Conservation (phyloP, 2,113 vertebrate genomes). For the Centrocercus urophasianus region DNA sequence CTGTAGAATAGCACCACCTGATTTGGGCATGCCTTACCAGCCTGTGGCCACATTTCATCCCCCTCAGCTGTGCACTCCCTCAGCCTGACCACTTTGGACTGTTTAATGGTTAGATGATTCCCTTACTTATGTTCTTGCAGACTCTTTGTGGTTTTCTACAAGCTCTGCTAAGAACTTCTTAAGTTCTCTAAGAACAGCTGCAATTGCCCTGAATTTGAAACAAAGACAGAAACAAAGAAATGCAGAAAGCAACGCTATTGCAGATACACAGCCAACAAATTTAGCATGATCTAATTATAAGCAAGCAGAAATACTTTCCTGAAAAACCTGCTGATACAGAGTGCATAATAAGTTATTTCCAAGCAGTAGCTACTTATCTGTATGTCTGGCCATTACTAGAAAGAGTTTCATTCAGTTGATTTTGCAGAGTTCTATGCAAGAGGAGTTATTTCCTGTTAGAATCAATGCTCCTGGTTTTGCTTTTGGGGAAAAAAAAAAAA, state of each 20-base stretch:
- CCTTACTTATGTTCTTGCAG: not conserved
- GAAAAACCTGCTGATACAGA: not conserved
- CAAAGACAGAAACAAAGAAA: conserved; percentile 9
- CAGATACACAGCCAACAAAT: not conserved
- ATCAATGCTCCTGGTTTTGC: not conserved
- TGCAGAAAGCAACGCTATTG: not conserved
- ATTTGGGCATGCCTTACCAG: not conserved
- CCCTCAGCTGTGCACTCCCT: not conserved
- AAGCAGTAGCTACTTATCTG: not conserved
- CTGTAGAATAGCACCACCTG: not conserved
- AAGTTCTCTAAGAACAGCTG: not conserved
- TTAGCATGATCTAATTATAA: not conserved
- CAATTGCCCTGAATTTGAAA: not conserved
- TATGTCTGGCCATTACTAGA: not conserved
- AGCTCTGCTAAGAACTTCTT: not conserved
- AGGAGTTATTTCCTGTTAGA: not conserved
- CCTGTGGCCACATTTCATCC: not conserved
- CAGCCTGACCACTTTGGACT: fast-evolving
- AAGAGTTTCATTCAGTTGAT: not conserved
- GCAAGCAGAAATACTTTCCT: not conserved
- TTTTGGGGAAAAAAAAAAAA: not conserved
- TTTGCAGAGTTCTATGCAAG: not conserved
- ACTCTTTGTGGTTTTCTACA: not conserved
- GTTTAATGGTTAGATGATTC: not conserved
- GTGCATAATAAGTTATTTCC: not conserved